Conservation (phyloP, 2,888 invertebrate species). For the Epistrophe eligans region DNA sequence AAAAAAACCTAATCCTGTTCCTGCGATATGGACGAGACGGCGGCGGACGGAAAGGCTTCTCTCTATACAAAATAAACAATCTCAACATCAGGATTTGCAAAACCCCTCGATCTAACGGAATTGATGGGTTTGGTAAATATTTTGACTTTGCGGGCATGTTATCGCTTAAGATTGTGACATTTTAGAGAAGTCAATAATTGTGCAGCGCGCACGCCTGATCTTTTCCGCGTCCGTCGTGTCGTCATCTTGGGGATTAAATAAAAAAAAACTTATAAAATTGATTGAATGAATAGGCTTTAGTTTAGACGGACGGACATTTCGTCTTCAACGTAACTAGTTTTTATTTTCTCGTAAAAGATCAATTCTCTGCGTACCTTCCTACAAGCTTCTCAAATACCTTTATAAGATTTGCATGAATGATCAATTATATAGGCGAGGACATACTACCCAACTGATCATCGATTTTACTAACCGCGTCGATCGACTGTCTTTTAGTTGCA, state of each 20-base stretch:
- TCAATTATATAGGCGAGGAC: constrained; percentile 59
- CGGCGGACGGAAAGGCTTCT: not conserved
- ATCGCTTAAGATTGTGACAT: constrained; percentile 69
- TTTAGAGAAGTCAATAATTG: constrained; percentile 50
- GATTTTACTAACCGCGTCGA: not conserved
- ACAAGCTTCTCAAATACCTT: not conserved
- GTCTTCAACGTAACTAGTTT: not conserved
- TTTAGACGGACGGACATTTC: not conserved
- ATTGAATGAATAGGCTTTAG: constrained; percentile 20
- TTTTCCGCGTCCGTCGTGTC: not conserved
- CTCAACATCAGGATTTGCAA: not conserved
- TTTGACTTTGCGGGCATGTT: constrained; percentile 73
- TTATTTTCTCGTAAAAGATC: not conserved
- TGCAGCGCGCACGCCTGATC: constrained; percentile 5
- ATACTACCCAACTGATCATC: constrained; percentile 20
- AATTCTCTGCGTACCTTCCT: not conserved
- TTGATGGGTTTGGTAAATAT: constrained; percentile 73
- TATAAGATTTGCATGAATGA: constrained; percentile 64
- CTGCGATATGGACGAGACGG: too few species aligned
- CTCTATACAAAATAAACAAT: not conserved
- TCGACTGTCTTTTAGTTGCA: constrained; percentile 54
- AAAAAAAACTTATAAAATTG: constrained; percentile 16
- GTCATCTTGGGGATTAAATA: constrained; percentile 33
- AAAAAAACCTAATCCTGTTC: constrained; percentile 46
- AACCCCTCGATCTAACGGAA: constrained; percentile 15